Percentiles rank a stretch among this genome's conserved stretches.
Conservation (phyloP, 2,113 vertebrate species). For the Argyrosomus japonicus region DNA sequence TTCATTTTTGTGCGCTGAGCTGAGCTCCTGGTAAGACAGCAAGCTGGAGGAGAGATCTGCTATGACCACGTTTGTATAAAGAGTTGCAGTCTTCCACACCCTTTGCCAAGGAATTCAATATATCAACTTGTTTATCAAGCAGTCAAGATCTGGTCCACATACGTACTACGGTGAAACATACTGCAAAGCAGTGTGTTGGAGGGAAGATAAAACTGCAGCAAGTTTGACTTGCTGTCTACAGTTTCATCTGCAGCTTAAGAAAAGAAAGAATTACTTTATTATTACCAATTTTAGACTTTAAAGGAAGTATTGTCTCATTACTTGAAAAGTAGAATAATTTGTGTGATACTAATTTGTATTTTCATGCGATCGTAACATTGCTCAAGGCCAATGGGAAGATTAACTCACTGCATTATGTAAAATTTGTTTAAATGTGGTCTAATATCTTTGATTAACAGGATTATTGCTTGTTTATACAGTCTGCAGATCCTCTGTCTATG, state of each 20-base stretch:
- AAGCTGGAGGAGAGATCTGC: constrained; percentile 3
- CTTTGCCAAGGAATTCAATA: constrained; percentile 25
- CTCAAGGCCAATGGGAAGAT: not conserved
- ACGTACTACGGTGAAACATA: not conserved
- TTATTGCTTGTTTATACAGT: not conserved
- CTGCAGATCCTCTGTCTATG: not conserved
- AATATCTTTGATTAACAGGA: not conserved
- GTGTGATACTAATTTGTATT: not conserved
- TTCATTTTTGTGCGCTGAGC: constrained; percentile 4
- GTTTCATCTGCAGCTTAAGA: not conserved
- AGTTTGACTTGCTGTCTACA: too few relatives aligned
- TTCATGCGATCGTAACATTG: not conserved
- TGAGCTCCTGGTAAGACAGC: not conserved
- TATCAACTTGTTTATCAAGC: constrained; percentile 73
- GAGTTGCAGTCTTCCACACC: constrained; percentile 69
- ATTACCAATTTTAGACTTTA: not conserved
- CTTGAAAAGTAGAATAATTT: not conserved
- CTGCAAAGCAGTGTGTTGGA: not conserved
- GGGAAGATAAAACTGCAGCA: not conserved
- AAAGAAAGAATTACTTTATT: not conserved
- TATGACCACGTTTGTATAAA: constrained; percentile 62
- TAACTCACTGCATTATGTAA: not conserved
- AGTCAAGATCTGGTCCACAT: constrained; percentile 4
- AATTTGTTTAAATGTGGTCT: not conserved
- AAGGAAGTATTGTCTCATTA: not conserved